A percentile compares a stretch with the other conserved stretches of the same genome.
Evolutionary conservation across 2,113 vertebrate genomes (phyloP).

Genomic region (Felis catus): DNA sequence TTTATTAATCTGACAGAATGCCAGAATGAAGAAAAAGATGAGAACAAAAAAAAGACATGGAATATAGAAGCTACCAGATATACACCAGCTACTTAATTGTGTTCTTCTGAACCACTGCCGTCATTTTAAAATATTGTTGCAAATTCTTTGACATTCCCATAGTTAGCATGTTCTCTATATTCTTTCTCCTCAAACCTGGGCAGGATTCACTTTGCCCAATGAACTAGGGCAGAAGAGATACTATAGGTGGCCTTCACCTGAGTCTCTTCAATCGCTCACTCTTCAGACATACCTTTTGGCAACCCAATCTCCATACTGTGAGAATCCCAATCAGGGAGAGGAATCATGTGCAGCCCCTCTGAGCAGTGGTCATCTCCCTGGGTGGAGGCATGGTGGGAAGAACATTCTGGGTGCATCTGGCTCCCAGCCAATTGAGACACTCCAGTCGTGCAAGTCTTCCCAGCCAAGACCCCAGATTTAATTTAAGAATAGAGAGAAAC

Average conservation of each 20-base stretch:
- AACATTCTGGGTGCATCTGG: neutral
- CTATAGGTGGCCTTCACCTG: neutral
- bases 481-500: neutral
- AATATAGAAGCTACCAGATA: neutral
- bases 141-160: neutral
- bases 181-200: neutral
- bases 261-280: neutral
- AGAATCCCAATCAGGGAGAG: too few species aligned
- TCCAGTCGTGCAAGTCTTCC: neutral
- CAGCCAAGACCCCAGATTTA: neutral
- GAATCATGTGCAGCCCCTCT: neutral
- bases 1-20: neutral
- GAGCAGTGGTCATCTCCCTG: neutral
- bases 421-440: neutral
- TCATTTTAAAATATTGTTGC: neutral
- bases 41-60: neutral
- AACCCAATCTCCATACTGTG: neutral
- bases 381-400: neutral
- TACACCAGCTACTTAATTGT: neutral
- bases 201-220: neutral
- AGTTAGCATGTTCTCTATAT: neutral
- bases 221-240: neutral
- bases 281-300: neutral
- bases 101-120: neutral
- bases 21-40: neutral